Percentiles rank a stretch among this genome's conserved stretches.
These are phyloP conservation scores for Cepphus grylle DNA, from an alignment of 2,113 vertebrate genomes.

Conservation along the genomic window DNA sequence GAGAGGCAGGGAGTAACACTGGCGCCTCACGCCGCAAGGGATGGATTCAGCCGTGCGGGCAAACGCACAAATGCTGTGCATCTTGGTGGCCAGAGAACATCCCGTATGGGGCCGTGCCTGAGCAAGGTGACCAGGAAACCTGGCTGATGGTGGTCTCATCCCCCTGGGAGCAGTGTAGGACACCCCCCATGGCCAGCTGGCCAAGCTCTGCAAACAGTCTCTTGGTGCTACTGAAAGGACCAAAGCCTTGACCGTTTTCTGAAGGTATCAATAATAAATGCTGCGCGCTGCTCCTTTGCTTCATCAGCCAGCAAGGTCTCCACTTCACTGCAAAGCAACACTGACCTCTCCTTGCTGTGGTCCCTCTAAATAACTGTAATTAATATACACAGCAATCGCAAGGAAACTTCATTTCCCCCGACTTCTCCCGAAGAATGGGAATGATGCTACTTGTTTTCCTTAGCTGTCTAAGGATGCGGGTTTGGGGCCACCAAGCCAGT, in stretches of 20 bases:
- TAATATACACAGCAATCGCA: background rate
- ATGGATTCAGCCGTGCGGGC: background rate
- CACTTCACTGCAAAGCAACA: background rate
- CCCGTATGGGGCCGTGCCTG: background rate
- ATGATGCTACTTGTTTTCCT: background rate
- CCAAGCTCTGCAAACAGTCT: background rate
- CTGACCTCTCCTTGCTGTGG: background rate
- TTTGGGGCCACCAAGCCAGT: background rate
- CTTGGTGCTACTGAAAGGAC: background rate
- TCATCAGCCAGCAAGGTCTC: background rate
- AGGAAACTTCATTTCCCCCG: background rate
- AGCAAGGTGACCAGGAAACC: background rate
- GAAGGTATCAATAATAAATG: background rate
- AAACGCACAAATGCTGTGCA: background rate
- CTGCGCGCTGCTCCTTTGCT: background rate
- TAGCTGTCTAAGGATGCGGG: background rate
- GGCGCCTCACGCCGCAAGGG: background rate
- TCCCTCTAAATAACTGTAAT: background rate
- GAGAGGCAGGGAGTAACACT: background rate
- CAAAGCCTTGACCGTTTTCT: background rate
- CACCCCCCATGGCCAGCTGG: background rate
- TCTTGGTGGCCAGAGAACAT: background rate
- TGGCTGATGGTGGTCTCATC: background rate
- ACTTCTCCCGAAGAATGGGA: background rate
- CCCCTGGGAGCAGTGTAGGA: fast-evolving